Percentiles rank a stretch among this genome's conserved stretches.
Evolutionary conservation across 2,888 invertebrate species (phyloP).

Genomic region (Morpho helenor): DNA sequence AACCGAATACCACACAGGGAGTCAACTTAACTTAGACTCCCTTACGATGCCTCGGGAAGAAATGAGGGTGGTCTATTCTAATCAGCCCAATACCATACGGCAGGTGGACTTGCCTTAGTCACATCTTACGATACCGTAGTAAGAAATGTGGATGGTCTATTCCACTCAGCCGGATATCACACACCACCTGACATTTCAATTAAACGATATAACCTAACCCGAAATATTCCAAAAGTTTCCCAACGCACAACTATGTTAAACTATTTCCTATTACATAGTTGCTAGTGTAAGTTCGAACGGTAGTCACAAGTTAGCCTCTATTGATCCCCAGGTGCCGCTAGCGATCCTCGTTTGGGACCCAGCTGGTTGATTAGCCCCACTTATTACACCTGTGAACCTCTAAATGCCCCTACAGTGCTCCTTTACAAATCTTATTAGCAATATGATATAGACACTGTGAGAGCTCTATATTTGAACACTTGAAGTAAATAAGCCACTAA

Average conservation of each 20-base stretch:
- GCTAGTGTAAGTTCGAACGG: not conserved
- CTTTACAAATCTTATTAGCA: constrained; percentile 14
- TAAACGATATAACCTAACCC: no score
- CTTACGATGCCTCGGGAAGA: no score
- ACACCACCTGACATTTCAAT: no score
- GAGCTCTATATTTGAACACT: not conserved
- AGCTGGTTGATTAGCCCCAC: constrained; percentile 25
- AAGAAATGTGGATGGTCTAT: no score
- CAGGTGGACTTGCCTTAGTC: no score
- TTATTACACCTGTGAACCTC: constrained; percentile 23
- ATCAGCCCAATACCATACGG: no score
- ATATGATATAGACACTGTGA: constrained; percentile 2
- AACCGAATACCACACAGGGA: no score
- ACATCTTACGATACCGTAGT: no score
- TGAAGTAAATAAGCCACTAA: not conserved
- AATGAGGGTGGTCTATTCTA: no score
- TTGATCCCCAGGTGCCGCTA: constrained; percentile 25
- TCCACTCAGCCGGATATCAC: no score
- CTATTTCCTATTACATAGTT: constrained; percentile 8
- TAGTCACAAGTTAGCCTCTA: not conserved
- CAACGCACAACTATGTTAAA: constrained; percentile 1
- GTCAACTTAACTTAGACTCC: no score
- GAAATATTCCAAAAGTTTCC: not conserved
- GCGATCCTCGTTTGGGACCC: constrained; percentile 17
- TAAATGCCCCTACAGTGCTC: constrained; percentile 7